phyloP scores from a whole-genome alignment of 2,113 vertebrate genomes.

The Chlamydotis undulata region DNA sequence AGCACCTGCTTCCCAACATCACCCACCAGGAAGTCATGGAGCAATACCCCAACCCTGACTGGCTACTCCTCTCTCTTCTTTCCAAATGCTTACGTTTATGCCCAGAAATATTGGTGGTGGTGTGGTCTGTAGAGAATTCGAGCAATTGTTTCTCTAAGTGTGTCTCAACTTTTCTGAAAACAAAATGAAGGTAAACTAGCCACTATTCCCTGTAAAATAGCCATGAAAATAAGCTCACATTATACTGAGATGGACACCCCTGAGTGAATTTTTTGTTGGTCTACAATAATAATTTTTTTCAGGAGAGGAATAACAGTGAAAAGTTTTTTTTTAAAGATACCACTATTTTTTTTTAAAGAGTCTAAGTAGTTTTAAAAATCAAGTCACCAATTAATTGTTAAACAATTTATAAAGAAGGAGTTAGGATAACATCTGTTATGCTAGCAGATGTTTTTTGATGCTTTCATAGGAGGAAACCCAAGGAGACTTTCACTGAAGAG shows the following conservation, averaged over 20 bases:
- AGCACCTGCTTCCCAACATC: neutral
- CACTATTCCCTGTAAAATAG: neutral
- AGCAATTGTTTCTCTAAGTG: neutral
- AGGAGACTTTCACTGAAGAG: neutral
- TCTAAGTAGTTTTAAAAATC: neutral
- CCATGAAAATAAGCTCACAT: neutral
- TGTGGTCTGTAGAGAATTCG: neutral
- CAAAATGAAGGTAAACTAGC: neutral
- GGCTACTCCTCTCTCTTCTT: neutral
- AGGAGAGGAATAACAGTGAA: neutral
- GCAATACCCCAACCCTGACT: neutral
- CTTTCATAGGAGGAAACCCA: neutral
- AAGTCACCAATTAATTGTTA: neutral
- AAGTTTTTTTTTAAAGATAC: neutral
- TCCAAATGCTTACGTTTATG: neutral
- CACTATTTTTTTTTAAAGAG: neutral
- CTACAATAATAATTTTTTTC: neutral
- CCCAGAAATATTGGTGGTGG: neutral
- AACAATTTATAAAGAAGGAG: neutral
- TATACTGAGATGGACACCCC: neutral
- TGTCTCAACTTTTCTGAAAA: neutral
- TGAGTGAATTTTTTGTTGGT: neutral
- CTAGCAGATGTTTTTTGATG: neutral
- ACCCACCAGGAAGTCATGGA: neutral
- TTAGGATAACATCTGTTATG: neutral